phyloP scores from a whole-genome alignment of 1,140 invertebrate genomes.

The Druon quercuslanigerum region DNA sequence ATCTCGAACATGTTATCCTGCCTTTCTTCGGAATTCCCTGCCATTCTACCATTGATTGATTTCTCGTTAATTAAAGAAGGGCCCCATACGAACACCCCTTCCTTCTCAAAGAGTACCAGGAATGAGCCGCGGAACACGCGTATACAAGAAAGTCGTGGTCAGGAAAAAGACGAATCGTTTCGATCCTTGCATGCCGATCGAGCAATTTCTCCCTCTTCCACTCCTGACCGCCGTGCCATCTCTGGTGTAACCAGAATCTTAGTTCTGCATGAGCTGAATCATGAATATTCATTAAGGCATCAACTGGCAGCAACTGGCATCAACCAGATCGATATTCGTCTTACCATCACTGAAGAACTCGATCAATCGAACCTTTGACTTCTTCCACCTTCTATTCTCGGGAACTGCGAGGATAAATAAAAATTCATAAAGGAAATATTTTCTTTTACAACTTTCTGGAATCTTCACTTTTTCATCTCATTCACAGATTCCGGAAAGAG shows the following conservation, averaged over 20 bases:
- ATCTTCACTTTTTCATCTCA: neutral
- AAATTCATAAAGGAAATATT: conserved; percentile 26
- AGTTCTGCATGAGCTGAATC: conserved; percentile 61
- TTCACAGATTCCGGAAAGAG: conserved; percentile 28
- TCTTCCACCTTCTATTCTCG: conserved; percentile 41
- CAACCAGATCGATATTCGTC: conserved; percentile 44
- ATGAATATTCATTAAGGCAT: conserved; percentile 67
- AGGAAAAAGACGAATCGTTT: conserved; percentile 59
- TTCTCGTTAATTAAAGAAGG: conserved; percentile 69
- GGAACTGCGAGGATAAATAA: conserved; percentile 11
- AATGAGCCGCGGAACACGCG: conserved; percentile 52
- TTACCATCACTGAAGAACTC: conserved; percentile 59
- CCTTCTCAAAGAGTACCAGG: conserved; percentile 55
- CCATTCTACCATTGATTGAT: conserved; percentile 61
- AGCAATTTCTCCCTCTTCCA: conserved; percentile 39
- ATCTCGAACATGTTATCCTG: conserved; percentile 26
- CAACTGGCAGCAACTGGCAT: conserved; percentile 33
- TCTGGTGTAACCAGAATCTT: conserved; percentile 43
- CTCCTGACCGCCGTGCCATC: conserved; percentile 44
- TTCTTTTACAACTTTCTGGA: conserved; percentile 19
- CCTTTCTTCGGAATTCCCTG: conserved; percentile 53
- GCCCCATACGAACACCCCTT: conserved; percentile 45
- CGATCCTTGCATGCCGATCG: conserved; percentile 57
- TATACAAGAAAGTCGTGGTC: conserved; percentile 59
- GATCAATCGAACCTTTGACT: conserved; percentile 55